Evolutionary conservation across 2,888 invertebrate species (phyloP).

Genomic region (Cryptus viduatorius): DNA sequence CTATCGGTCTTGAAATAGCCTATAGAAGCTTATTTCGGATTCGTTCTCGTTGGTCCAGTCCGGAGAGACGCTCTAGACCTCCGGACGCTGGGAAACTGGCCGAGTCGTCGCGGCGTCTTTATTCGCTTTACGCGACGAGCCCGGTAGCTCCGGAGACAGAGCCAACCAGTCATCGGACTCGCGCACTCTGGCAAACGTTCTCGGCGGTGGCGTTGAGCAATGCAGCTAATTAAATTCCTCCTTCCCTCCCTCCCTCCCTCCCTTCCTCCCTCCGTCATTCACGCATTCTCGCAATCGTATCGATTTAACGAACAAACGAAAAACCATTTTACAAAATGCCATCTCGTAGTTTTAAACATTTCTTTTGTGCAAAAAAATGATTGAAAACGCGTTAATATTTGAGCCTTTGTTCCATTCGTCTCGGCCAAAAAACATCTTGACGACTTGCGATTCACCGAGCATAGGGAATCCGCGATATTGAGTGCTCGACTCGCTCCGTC

Average conservation of each 20-base stretch:
- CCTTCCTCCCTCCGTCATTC: background rate
- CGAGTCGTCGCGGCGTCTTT: constrained; percentile 40
- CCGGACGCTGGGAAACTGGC: constrained; percentile 76
- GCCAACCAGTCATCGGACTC: constrained; percentile 10
- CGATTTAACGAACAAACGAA: too few species aligned
- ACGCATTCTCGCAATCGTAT: background rate
- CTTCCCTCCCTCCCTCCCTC: too few species aligned
- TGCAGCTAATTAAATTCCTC: background rate
- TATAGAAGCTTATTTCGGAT: constrained; percentile 81
- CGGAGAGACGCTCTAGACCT: constrained; percentile 81
- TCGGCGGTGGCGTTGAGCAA: background rate
- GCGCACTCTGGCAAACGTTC: constrained; percentile 16
- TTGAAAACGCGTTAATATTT: too few species aligned
- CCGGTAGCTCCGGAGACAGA: constrained; percentile 19
- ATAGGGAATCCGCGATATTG: background rate
- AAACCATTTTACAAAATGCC: too few species aligned
- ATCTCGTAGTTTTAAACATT: too few species aligned
- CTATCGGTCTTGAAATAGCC: constrained; percentile 79
- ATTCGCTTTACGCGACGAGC: constrained; percentile 15
- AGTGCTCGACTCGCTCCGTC: background rate
- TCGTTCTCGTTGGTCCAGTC: constrained; percentile 80
- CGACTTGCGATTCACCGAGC: background rate
- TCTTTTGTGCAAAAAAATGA: too few species aligned
- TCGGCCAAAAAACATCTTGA: background rate
- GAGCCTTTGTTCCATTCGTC: background rate